Evolutionary conservation across 2,113 vertebrate genomes (phyloP).

Genomic region (Cyanoliseus patagonus): DNA sequence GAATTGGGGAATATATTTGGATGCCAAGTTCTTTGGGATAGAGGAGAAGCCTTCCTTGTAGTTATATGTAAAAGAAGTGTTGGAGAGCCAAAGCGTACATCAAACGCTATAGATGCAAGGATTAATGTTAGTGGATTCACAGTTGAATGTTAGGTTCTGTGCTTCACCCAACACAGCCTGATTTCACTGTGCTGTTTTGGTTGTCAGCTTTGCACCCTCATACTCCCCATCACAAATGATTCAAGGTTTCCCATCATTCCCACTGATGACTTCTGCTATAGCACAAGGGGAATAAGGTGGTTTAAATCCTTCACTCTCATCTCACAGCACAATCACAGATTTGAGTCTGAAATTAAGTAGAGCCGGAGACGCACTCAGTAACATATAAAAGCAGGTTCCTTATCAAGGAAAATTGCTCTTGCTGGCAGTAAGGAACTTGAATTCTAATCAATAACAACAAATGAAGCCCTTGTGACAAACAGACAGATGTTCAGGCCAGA

Average conservation of each 20-base stretch:
- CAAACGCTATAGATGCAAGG: fast-evolving
- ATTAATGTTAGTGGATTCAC: too few relatives aligned
- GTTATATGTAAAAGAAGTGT: fast-evolving
- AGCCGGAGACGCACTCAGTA: background rate
- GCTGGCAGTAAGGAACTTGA: background rate
- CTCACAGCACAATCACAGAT: background rate
- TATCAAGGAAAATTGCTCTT: background rate
- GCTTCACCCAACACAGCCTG: background rate
- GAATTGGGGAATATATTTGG: background rate
- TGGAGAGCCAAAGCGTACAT: background rate
- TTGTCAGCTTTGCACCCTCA: background rate
- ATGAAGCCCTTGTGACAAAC: background rate
- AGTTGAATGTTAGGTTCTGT: background rate
- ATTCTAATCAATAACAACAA: background rate
- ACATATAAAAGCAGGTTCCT: background rate
- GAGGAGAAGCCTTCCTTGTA: background rate
- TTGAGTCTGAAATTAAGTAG: background rate
- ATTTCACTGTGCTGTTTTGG: too few relatives aligned
- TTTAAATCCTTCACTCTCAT: too few relatives aligned
- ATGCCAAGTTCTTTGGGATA: background rate
- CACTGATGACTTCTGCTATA: background rate
- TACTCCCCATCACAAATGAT: too few relatives aligned
- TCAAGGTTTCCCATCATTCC: fast-evolving
- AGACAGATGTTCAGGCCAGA: background rate
- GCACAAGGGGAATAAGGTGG: too few relatives aligned